Conservation (phyloP, 1,140 invertebrate species). For the Ganaspis sp. region DNA sequence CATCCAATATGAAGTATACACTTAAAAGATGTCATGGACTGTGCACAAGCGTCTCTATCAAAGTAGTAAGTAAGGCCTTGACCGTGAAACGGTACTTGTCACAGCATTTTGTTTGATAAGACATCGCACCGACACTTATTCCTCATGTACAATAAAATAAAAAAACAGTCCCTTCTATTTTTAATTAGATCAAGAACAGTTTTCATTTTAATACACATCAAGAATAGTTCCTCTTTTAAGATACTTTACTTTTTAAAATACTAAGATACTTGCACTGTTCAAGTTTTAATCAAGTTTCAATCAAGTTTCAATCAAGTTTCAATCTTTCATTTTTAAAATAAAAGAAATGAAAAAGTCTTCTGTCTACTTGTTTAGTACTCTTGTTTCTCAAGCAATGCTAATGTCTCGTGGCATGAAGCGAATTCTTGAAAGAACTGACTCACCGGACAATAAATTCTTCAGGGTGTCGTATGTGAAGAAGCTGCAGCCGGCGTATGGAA, state of each 20-base stretch:
- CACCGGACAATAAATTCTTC: constrained; percentile 89
- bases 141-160: constrained; percentile 51
- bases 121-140: constrained; percentile 41
- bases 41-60: constrained; percentile 61
- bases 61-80: constrained; percentile 62
- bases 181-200: too few relatives aligned
- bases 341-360: too few relatives aligned
- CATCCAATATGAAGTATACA: constrained; percentile 70
- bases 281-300: too few relatives aligned
- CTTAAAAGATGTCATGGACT: constrained; percentile 66
- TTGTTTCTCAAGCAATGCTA: constrained; percentile 47
- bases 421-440: constrained; percentile 55
- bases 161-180: too few relatives aligned
- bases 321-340: neutral
- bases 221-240: too few relatives aligned
- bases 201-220: too few relatives aligned
- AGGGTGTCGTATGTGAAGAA: constrained; percentile 98
- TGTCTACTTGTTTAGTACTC: constrained; percentile 5
- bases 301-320: too few relatives aligned
- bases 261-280: too few relatives aligned
- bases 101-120: constrained; percentile 55
- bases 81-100: constrained; percentile 66
- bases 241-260: constrained; percentile 17
- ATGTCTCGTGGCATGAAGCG: neutral
- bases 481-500: constrained; percentile 97